These are phyloP conservation scores for Torymus tubicola DNA, from an alignment of 2,888 invertebrate genomes.

Conservation along the genomic window DNA sequence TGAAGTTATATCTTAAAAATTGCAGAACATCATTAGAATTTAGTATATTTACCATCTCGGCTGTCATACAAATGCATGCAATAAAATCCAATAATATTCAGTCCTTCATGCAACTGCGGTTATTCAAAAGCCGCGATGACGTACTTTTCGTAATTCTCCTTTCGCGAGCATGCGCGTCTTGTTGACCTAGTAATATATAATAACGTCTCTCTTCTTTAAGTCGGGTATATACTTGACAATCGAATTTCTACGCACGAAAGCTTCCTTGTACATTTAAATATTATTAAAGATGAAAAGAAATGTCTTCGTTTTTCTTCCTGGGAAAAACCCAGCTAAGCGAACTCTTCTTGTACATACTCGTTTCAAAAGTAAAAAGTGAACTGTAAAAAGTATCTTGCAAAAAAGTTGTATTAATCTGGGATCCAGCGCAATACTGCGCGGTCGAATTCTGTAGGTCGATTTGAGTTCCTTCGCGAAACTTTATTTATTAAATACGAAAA, in stretches of 20 bases:
- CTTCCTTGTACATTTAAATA: conserved; percentile 4
- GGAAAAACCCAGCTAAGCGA: conserved; percentile 21
- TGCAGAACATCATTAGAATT: too few species aligned
- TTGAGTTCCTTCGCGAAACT: conserved; percentile 49
- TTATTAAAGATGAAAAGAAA: conserved; percentile 10
- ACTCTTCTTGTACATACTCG: conserved; percentile 30
- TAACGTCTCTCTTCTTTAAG: too few species aligned
- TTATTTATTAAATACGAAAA: conserved; percentile 55
- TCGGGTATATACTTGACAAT: neutral
- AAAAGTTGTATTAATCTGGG: conserved; percentile 55
- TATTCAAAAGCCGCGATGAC: neutral
- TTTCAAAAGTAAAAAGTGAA: conserved; percentile 52
- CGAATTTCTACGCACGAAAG: neutral
- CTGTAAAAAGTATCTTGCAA: conserved; percentile 13
- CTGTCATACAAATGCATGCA: too few species aligned
- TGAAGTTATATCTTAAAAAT: too few species aligned
- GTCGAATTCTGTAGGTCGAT: conserved; percentile 27
- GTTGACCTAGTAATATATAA: neutral
- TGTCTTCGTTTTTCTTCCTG: neutral
- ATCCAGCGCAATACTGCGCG: neutral
- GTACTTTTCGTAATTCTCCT: neutral
- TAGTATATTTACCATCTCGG: too few species aligned
- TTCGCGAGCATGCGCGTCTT: neutral
- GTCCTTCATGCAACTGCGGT: too few species aligned
- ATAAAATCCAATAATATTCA: too few species aligned